phyloP scores from a whole-genome alignment of 2,113 vertebrate species.

The Penelope pileata region DNA sequence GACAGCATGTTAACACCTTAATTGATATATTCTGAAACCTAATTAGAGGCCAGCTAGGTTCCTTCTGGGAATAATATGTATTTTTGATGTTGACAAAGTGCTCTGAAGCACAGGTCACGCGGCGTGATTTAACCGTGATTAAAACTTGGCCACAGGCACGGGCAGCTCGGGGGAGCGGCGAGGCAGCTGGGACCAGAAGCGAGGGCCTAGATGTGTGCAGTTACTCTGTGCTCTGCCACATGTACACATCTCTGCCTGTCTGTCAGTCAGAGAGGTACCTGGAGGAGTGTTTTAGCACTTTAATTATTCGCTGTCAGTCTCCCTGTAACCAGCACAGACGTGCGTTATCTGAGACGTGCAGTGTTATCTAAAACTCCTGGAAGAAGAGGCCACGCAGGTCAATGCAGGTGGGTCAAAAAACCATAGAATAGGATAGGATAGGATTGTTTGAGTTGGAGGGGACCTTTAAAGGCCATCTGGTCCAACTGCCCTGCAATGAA shows the following conservation, averaged over 20 bases:
- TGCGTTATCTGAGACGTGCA: neutral
- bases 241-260: neutral
- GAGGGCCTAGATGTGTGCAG: neutral
- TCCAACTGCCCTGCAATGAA: too few species aligned
- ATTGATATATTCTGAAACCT: constrained; percentile 53
- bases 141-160: constrained; percentile 25
- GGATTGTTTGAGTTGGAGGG: too few species aligned
- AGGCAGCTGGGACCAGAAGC: neutral
- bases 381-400: neutral
- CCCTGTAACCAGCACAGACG: neutral
- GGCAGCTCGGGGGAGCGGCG: neutral
- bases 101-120: constrained; percentile 17
- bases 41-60: constrained; percentile 50
- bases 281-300: neutral
- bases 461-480: too few species aligned
- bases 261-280: neutral
- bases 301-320: constrained; percentile 23
- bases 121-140: constrained; percentile 55
- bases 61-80: constrained; percentile 27
- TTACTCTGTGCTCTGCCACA: neutral
- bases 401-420: neutral
- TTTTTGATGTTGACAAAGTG: constrained; percentile 42
- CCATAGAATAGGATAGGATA: too few species aligned
- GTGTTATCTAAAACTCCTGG: neutral
- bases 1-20: constrained; percentile 44